Base-by-base conservation (phyloP, 2,797 vertebrate genomes). In the Cheirogaleus major region DNA sequence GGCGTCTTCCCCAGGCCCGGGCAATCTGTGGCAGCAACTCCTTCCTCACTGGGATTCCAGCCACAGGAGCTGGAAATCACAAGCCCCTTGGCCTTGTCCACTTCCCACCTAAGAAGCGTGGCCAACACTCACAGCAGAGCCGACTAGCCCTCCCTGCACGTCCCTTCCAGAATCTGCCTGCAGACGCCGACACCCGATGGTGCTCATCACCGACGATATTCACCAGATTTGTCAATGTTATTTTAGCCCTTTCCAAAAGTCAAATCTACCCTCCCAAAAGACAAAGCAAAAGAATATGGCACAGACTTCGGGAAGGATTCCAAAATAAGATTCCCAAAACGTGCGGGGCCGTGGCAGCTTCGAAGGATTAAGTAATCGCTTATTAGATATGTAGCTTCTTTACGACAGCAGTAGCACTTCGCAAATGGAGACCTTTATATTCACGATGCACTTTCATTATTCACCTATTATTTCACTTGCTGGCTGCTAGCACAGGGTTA, bases 41-140 rank as follows among this genome's bases (percentile, higher is more conserved):
- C 93, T 88, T 85, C 76, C 55, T 52, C 38, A 20, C 45, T 30
- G 78, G 76, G 25, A 93, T 43, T 91, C 70, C 25, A 57, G 48
- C 50, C 30, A 23, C 14, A 25, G 20, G 27, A 7, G 30, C 0
- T 25, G 55, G 63, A 86, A 70, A 84, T 76, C 73, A 30, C 25
- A 27, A 43, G 43, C n/a, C 61, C 48, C 69, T 50, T 18, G 38
- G 52, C 70, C 55, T 69, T n/a, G 13, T 5, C 32, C 41, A 65
- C 14, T 35, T 65, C 38, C 86, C 57, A 88, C 22, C 38, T 30
- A 75, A 48, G 43, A 75, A 32, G 11, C 0, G 7, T 67, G 7
- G 48, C 35, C 67, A 25, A 35, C 17, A 7, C 4, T 43, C 32
- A 35, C 55, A 48, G 25, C 41, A 50, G 22, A 80, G 70, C 89